phyloP scores from a whole-genome alignment of 1,140 invertebrate genomes.

The Euborellia annulipes region DNA sequence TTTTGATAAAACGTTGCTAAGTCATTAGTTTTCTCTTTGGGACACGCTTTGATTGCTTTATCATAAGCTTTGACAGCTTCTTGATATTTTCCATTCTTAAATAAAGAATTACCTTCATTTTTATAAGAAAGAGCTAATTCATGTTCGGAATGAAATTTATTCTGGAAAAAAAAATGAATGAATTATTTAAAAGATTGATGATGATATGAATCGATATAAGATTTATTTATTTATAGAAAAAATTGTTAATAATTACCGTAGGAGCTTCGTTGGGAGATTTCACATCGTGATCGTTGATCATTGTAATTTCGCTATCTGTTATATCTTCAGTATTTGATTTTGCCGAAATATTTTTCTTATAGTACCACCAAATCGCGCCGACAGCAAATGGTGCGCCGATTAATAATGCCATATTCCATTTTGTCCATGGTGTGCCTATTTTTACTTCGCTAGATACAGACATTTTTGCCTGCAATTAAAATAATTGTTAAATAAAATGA shows the following conservation, averaged over 20 bases:
- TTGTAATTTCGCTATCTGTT: no score
- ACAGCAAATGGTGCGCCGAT: slow-evolving; percentile 66
- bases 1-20: slow-evolving; percentile 90
- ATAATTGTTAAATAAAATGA: no score
- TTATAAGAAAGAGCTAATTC: slow-evolving; percentile 63
- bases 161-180: slow-evolving; percentile 29
- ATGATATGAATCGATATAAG: no score
- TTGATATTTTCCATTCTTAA: slow-evolving; percentile 71
- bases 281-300: no score
- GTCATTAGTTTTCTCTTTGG: slow-evolving; percentile 49
- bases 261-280: no score
- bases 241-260: no score
- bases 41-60: slow-evolving; percentile 74
- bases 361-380: slow-evolving; percentile 66
- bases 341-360: no score
- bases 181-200: no score
- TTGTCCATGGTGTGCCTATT: slow-evolving; percentile 26
- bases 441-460: no score
- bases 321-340: no score
- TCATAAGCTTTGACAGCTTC: slow-evolving; percentile 79
- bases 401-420: slow-evolving; percentile 60
- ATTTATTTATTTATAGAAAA: no score
- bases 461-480: no score
- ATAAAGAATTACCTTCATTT: slow-evolving; percentile 73
- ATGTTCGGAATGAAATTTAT: slow-evolving; percentile 47